Percentiles rank a stretch among this genome's conserved stretches.
Conservation (phyloP, 2,797 vertebrate species). For the Trachurus trachurus region DNA sequence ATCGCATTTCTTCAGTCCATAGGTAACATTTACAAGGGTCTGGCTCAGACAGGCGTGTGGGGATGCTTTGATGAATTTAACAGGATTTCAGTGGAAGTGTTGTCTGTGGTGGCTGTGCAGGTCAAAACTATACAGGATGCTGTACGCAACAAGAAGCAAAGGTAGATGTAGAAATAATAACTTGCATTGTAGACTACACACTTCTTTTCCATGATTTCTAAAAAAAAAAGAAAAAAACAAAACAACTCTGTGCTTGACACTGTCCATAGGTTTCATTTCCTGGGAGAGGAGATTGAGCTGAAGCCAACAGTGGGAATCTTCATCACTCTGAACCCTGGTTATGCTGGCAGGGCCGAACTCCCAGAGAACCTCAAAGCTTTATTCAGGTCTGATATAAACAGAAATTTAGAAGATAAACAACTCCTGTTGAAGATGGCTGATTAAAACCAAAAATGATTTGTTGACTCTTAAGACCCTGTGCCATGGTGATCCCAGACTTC, state of each 20-base stretch:
- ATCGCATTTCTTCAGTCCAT: constrained; percentile 72
- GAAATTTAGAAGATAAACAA: neutral
- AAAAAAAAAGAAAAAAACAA: no score
- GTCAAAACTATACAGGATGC: constrained; percentile 87
- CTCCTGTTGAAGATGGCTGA: neutral
- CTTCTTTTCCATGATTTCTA: neutral
- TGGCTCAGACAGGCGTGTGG: constrained; percentile 87
- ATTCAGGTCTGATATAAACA: constrained; percentile 80
- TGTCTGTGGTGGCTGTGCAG: constrained; percentile 86
- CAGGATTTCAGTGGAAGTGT: constrained; percentile 85
- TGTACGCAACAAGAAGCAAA: constrained; percentile 87
- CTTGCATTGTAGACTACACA: neutral
- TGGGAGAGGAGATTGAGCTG: constrained; percentile 86
- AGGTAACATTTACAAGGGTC: constrained; percentile 87
- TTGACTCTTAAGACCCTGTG: constrained; percentile 72
- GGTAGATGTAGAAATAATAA: constrained; percentile 59
- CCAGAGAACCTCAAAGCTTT: constrained; percentile 88
- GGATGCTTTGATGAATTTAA: constrained; percentile 89
- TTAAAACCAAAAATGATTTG: neutral
- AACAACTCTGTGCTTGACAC: neutral
- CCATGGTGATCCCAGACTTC: constrained; percentile 89
- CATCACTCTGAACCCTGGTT: constrained; percentile 88
- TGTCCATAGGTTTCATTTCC: constrained; percentile 85
- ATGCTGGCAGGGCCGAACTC: constrained; percentile 87
- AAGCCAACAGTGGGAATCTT: constrained; percentile 88